Conservation (phyloP, 2,888 invertebrate genomes). For the Dynastes grantii region DNA sequence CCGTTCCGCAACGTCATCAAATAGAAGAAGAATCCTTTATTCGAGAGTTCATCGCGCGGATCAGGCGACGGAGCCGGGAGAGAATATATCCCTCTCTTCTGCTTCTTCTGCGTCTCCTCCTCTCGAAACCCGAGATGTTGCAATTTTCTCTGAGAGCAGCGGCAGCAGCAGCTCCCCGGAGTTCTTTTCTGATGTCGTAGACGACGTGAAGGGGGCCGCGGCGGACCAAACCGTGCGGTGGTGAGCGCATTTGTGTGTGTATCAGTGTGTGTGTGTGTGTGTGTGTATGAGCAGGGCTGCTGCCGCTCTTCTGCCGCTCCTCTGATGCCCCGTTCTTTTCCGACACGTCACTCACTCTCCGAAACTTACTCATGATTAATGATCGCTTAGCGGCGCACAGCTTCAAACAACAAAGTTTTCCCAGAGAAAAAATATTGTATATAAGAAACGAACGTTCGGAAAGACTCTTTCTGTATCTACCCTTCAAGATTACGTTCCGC, state of each 20-base stretch:
- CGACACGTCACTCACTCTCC: conserved; percentile 72
- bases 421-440: conserved; percentile 74
- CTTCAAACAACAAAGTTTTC: conserved; percentile 79
- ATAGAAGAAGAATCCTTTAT: conserved; percentile 62
- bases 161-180: conserved; percentile 70
- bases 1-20: conserved; percentile 66
- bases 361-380: conserved; percentile 76
- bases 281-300: conserved; percentile 50
- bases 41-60: conserved; percentile 59
- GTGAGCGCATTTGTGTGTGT: conserved; percentile 47
- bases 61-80: conserved; percentile 40
- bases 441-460: conserved; percentile 71
- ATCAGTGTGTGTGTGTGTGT: background rate
- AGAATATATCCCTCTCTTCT: conserved; percentile 2
- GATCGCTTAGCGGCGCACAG: conserved; percentile 73
- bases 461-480: conserved; percentile 71
- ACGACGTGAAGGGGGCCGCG: conserved; percentile 66
- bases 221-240: conserved; percentile 56
- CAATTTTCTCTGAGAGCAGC: conserved; percentile 69
- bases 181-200: conserved; percentile 64
- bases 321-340: conserved; percentile 59
- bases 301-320: conserved; percentile 36
- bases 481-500: conserved; percentile 70
- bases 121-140: conserved; percentile 68
- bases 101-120: conserved; percentile 58